A percentile compares a stretch with the other conserved stretches of the same genome.
These are phyloP conservation scores for Ahaetulla prasina DNA, from an alignment of 2,113 vertebrate genomes.

Conservation along the genomic window DNA sequence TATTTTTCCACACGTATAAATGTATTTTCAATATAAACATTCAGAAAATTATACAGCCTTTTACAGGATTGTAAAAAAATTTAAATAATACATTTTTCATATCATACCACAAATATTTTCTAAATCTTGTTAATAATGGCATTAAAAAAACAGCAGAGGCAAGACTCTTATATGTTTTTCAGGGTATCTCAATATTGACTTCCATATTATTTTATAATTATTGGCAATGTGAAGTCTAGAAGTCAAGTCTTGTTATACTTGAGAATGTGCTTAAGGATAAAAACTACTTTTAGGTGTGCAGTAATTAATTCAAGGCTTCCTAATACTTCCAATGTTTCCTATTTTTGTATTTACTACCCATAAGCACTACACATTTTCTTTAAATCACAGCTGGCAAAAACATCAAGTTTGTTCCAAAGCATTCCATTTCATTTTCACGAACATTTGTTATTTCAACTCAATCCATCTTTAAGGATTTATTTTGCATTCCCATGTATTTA, in stretches of 20 bases:
- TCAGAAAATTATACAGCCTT: background rate
- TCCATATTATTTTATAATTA: background rate
- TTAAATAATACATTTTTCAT: background rate
- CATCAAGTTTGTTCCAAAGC: background rate
- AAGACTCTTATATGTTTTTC: background rate
- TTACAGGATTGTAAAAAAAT: background rate
- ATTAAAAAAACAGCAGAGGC: background rate
- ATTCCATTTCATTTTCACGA: slow-evolving; percentile 10
- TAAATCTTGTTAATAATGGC: background rate
- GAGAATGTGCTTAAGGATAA: background rate
- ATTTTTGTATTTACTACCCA: background rate
- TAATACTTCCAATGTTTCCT: background rate
- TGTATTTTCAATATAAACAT: background rate
- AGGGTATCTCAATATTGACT: background rate
- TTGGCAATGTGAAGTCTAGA: background rate
- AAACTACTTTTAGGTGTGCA: background rate
- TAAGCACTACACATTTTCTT: background rate
- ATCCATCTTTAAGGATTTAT: background rate
- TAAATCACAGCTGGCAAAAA: background rate
- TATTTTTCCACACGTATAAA: background rate
- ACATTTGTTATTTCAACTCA: slow-evolving; percentile 30
- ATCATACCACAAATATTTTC: background rate
- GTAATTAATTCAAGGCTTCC: background rate
- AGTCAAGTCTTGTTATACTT: background rate
- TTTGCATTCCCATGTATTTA: background rate